Evolutionary conservation across 2,888 invertebrate genomes (phyloP).

Genomic region (Limnephilus rhombicus): DNA sequence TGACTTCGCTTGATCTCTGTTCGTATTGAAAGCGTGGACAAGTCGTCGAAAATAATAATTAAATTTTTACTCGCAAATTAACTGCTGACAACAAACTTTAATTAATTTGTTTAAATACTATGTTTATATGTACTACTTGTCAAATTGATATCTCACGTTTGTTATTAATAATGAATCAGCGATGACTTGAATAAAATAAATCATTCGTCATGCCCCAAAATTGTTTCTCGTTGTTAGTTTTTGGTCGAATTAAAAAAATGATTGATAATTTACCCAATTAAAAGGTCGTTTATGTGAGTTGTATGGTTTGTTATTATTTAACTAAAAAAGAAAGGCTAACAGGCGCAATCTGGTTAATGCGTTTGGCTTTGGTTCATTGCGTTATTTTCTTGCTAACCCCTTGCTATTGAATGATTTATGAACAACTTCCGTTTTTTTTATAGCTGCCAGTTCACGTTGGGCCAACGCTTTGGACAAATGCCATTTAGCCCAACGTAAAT

Average conservation of each 20-base stretch:
- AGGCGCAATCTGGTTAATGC: background rate
- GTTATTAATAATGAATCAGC: conserved; percentile 1
- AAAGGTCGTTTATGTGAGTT: background rate
- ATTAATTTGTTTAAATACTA: background rate
- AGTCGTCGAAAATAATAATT: background rate
- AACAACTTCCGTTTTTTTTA: background rate
- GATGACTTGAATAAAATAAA: background rate
- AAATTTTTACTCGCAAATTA: background rate
- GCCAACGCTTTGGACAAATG: too few relatives aligned
- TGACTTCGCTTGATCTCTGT: background rate
- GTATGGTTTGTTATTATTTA: background rate
- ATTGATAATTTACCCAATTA: background rate
- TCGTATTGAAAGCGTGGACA: background rate
- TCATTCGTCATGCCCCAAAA: background rate
- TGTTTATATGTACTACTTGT: background rate
- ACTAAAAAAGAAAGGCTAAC: background rate
- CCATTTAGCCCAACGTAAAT: too few relatives aligned
- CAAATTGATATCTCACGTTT: background rate
- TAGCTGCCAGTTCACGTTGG: background rate
- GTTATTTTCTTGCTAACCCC: background rate
- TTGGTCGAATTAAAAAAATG: background rate
- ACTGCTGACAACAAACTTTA: background rate
- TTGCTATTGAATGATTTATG: background rate
- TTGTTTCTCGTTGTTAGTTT: background rate
- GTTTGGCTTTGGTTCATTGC: background rate